phyloP scores from a whole-genome alignment of 2,113 vertebrate genomes.

The Seriola aureovittata region DNA sequence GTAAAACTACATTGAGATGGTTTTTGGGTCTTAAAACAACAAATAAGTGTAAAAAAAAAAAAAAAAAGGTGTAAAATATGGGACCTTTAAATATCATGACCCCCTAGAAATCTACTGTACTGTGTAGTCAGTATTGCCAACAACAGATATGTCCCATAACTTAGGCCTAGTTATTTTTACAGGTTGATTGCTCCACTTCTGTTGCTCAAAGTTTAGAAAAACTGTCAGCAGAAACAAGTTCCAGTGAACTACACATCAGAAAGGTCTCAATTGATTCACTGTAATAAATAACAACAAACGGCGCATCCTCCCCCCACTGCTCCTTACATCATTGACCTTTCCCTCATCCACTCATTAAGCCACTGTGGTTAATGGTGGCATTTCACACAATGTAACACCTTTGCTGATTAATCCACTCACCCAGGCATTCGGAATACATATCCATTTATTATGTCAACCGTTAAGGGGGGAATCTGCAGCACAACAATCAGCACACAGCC shows the following conservation, averaged over 20 bases:
- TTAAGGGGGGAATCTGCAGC: constrained; percentile 16
- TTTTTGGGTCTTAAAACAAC: too few species aligned
- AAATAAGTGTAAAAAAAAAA: too few species aligned
- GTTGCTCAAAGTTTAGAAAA: constrained; percentile 39
- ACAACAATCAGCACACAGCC: constrained; percentile 32
- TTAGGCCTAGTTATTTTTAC: not conserved
- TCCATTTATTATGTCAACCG: constrained; percentile 60
- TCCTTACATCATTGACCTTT: constrained; percentile 83
- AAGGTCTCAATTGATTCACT: constrained; percentile 74
- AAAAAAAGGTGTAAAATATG: too few species aligned
- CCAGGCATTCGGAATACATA: constrained; percentile 53
- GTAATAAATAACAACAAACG: constrained; percentile 79
- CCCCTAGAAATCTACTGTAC: not conserved
- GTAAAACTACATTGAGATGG: too few species aligned
- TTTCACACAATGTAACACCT: constrained; percentile 83
- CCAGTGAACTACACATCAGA: constrained; percentile 42
- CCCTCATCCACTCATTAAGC: constrained; percentile 82
- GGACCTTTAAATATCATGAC: constrained; percentile 4
- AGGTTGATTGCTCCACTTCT: not conserved
- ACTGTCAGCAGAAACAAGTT: constrained; percentile 46
- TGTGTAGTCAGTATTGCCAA: not conserved
- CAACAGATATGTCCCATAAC: not conserved
- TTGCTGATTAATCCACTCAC: constrained; percentile 81
- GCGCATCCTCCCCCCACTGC: constrained; percentile 48
- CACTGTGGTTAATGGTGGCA: constrained; percentile 82